These are phyloP conservation scores for Zelleria hepariella DNA, from an alignment of 2,888 invertebrate genomes.

Conservation along the genomic window DNA sequence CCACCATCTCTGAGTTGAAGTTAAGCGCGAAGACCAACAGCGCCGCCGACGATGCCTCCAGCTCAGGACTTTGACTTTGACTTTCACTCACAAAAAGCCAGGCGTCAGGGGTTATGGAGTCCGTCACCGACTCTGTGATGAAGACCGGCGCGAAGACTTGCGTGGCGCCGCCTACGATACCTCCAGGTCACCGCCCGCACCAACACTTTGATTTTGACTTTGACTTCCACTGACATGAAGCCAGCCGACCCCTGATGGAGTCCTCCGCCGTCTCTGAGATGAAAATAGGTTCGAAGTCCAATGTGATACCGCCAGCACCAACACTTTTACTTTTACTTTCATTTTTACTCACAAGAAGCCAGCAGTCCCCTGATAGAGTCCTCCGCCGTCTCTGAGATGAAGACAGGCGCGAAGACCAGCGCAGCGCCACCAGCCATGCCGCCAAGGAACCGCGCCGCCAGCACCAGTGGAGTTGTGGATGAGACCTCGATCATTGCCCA, in stretches of 20 bases:
- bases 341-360: conserved; percentile 35
- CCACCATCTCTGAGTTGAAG: conserved; percentile 75
- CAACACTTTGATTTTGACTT: conserved; percentile 49
- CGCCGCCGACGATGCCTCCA: too few relatives aligned
- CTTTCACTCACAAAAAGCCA: too few relatives aligned
- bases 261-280: conserved; percentile 75
- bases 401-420: conserved; percentile 71
- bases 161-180: conserved; percentile 68
- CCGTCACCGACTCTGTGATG: too few relatives aligned
- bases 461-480: conserved; percentile 46
- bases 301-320: conserved; percentile 64
- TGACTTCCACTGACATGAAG: conserved; percentile 35
- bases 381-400: conserved; percentile 75
- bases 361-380: conserved; percentile 51
- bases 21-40: conserved; percentile 73
- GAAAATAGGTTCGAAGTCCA: conserved; percentile 73
- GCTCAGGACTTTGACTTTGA: too few relatives aligned
- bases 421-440: conserved; percentile 72
- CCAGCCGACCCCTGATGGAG: conserved; percentile 47
- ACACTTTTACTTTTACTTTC: conserved; percentile 8
- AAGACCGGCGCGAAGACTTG: too few relatives aligned
- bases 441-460: conserved; percentile 67
- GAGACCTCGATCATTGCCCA: conserved; percentile 72
- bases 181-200: conserved; percentile 70
- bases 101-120: too few relatives aligned